Evolutionary conservation across 2,113 vertebrate species (phyloP).

Genomic region (Condylura cristata): DNA sequence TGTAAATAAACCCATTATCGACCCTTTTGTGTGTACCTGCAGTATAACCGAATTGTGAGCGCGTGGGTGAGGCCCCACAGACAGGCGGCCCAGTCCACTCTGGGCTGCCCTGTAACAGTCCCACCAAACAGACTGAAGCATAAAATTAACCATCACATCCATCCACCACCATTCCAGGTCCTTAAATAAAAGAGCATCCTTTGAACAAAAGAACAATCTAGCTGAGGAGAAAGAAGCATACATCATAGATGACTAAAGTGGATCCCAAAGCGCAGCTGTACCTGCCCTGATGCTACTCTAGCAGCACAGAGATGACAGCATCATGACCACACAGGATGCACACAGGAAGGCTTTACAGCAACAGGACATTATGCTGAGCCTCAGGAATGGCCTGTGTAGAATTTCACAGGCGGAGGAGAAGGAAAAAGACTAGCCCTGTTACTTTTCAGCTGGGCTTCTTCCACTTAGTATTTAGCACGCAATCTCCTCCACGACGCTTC

Average conservation of each 20-base stretch:
- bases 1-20: too few species aligned
- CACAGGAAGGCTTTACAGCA: background rate
- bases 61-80: too few species aligned
- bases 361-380: background rate
- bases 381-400: too few species aligned
- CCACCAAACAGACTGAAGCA: background rate
- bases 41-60: too few species aligned
- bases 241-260: background rate
- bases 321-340: background rate
- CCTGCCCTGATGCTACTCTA: background rate
- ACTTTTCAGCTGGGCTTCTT: background rate
- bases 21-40: too few species aligned
- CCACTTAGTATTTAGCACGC: background rate
- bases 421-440: background rate
- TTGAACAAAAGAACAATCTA: background rate
- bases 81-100: too few species aligned
- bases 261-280: background rate
- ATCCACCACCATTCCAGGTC: background rate
- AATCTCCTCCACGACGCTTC: background rate
- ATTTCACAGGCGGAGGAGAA: background rate
- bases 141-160: background rate
- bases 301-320: background rate
- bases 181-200: background rate
- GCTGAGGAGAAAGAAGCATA: background rate
- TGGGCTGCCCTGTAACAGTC: too few species aligned